phyloP scores from a whole-genome alignment of 2,888 invertebrate genomes.

The Drosophila paracracens region DNA sequence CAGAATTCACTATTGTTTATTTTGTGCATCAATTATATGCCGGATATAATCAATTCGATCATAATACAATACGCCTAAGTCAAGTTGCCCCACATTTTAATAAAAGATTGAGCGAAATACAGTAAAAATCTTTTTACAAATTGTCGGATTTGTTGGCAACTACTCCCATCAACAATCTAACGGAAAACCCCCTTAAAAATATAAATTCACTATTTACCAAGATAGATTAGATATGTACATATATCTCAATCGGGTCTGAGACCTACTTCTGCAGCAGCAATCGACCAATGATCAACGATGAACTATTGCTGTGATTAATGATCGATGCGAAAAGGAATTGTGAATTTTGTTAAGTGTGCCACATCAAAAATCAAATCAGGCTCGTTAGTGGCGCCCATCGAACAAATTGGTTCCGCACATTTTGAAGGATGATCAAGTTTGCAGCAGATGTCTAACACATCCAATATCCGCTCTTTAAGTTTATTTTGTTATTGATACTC shows the following conservation, averaged over 20 bases:
- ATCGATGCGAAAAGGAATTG: constrained; percentile 45
- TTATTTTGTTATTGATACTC: constrained; percentile 36
- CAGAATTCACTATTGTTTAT: constrained; percentile 51
- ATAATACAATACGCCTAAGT: neutral
- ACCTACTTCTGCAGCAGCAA: constrained; percentile 14
- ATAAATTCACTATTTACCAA: neutral
- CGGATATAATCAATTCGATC: constrained; percentile 50
- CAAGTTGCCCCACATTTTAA: neutral
- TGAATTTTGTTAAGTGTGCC: constrained; percentile 45
- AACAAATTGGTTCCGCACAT: constrained; percentile 63
- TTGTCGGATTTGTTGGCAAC: constrained; percentile 5
- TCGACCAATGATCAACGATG: constrained; percentile 13
- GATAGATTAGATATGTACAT: neutral
- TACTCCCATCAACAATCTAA: constrained; percentile 11
- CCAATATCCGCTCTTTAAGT: neutral
- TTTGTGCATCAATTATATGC: constrained; percentile 62
- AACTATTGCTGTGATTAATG: constrained; percentile 48
- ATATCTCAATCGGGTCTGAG: constrained; percentile 30
- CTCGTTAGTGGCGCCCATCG: constrained; percentile 62
- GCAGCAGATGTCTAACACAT: neutral
- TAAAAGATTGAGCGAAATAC: neutral
- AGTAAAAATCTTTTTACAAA: neutral
- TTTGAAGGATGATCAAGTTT: constrained; percentile 61
- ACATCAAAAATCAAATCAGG: constrained; percentile 49
- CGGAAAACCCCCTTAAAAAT: neutral